Percentiles rank a stretch among this genome's conserved stretches.
Conservation (phyloP, 2,888 invertebrate genomes). For the Drosophila eohydei region DNA sequence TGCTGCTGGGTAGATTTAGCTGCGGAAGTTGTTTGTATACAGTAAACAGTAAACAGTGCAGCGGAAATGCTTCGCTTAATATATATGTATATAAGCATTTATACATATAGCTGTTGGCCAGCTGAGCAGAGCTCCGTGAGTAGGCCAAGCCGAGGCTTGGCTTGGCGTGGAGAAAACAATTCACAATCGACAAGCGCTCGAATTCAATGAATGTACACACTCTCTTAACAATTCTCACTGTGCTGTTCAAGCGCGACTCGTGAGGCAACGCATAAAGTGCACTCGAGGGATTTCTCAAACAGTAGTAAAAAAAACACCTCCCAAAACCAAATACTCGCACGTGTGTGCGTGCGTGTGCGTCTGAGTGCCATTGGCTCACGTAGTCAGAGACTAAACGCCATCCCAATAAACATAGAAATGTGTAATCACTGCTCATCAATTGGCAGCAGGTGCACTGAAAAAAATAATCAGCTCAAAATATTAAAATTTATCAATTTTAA, state of each 20-base stretch:
- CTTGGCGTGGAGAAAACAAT: slow-evolving; percentile 31
- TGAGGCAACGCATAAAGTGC: slow-evolving; percentile 68
- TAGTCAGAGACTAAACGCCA: slow-evolving; percentile 48
- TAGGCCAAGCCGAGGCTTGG: not conserved
- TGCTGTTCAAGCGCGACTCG: slow-evolving; percentile 54
- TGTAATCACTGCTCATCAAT: slow-evolving; percentile 78
- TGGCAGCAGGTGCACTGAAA: slow-evolving; percentile 48
- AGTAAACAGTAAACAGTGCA: slow-evolving; percentile 56
- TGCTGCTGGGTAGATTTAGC: slow-evolving; percentile 44
- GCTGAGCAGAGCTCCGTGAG: not conserved
- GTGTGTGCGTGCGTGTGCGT: not conserved
- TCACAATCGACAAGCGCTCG: slow-evolving; percentile 42
- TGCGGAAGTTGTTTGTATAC: slow-evolving; percentile 70
- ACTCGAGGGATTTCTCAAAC: slow-evolving; percentile 68
- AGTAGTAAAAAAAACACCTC: slow-evolving; percentile 22
- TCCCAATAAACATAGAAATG: slow-evolving; percentile 53
- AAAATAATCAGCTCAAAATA: slow-evolving; percentile 11
- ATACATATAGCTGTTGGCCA: slow-evolving; percentile 10
- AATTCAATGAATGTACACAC: slow-evolving; percentile 53
- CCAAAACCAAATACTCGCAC: slow-evolving; percentile 28
- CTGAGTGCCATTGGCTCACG: slow-evolving; percentile 51
- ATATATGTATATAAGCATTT: slow-evolving; percentile 4
- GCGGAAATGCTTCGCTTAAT: slow-evolving; percentile 68
- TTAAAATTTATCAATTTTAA: not conserved
- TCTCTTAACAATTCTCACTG: slow-evolving; percentile 29